phyloP scores from a whole-genome alignment of 2,888 invertebrate genomes.

The Odontomyia ornata region DNA sequence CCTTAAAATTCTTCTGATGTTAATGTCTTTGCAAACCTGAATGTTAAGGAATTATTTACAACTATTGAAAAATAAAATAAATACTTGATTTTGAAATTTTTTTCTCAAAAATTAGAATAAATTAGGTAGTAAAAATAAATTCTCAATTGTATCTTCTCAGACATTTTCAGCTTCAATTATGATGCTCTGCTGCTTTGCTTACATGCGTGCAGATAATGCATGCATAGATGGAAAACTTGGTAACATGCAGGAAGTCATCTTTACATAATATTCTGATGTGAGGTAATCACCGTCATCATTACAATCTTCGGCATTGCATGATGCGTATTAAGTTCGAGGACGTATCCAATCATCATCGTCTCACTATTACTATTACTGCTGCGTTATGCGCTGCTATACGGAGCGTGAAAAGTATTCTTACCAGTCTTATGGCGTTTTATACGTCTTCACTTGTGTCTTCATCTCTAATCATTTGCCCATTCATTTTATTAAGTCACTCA shows the following conservation, averaged over 20 bases:
- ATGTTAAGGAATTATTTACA: too few relatives aligned
- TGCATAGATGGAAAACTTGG: not conserved
- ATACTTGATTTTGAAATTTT: too few relatives aligned
- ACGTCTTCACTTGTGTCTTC: not conserved
- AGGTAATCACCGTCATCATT: not conserved
- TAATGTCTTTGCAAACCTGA: too few relatives aligned
- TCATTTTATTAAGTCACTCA: slow-evolving; percentile 45
- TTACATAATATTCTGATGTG: not conserved
- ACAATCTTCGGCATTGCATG: not conserved
- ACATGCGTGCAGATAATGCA: too few relatives aligned
- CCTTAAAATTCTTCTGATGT: too few relatives aligned
- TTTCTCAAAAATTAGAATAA: too few relatives aligned
- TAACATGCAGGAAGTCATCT: not conserved
- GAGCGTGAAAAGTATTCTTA: slow-evolving; percentile 42
- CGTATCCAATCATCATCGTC: slow-evolving; percentile 19
- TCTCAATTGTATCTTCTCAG: too few relatives aligned
- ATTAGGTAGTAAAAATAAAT: too few relatives aligned
- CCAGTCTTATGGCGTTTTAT: not conserved
- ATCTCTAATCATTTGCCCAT: not conserved
- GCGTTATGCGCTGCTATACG: slow-evolving; percentile 26
- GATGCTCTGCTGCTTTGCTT: too few relatives aligned
- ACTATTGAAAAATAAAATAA: too few relatives aligned
- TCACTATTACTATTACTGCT: not conserved
- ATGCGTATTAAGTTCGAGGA: slow-evolving; percentile 28
- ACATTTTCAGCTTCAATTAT: too few relatives aligned